Conservation (phyloP, 2,113 vertebrate genomes). For the Bufo gargarizans region DNA sequence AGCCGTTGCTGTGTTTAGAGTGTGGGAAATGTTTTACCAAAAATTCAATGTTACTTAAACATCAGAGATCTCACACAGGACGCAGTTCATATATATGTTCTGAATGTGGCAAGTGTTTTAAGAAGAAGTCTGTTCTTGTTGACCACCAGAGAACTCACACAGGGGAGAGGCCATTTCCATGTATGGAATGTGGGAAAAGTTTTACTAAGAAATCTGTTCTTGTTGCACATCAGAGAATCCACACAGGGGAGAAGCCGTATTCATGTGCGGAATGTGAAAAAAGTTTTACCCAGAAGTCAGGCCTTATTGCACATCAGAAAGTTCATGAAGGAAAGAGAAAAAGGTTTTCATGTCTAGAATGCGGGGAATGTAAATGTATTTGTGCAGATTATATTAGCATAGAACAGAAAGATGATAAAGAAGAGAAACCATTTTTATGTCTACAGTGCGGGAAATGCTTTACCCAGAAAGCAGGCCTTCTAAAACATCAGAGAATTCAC, state of each 20-base stretch:
- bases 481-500: not conserved
- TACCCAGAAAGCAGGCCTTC: not conserved
- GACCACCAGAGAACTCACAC: not conserved
- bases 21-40: not conserved
- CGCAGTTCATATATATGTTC: not conserved
- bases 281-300: not conserved
- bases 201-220: too few relatives aligned
- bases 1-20: not conserved
- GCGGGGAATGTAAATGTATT: not conserved
- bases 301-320: not conserved
- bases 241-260: not conserved
- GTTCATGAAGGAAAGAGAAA: not conserved
- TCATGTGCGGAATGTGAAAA: not conserved
- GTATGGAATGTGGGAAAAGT: too few relatives aligned
- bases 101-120: slow-evolving; percentile 10
- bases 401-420: not conserved
- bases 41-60: not conserved
- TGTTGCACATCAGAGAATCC: too few relatives aligned
- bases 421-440: slow-evolving; percentile 6
- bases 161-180: too few relatives aligned
- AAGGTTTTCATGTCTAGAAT: not conserved
- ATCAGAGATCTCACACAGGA: not conserved
- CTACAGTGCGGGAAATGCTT: not conserved
- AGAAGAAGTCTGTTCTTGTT: not conserved
- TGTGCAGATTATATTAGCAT: not conserved